Evolutionary conservation across 2,888 invertebrate species (phyloP).

Genomic region (Melanargia galathea): DNA sequence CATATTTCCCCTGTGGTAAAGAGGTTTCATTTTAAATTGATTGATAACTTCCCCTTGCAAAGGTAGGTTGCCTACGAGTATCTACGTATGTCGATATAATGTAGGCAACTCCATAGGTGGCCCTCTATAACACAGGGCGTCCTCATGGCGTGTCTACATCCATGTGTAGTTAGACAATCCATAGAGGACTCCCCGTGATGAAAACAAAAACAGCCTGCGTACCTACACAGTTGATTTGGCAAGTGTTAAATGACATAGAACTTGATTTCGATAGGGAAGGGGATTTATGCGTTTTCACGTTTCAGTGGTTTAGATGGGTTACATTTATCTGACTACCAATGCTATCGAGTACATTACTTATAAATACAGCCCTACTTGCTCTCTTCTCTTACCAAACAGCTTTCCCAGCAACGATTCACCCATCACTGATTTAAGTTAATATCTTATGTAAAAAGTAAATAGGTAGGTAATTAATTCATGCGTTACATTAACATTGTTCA

Average conservation of each 20-base stretch:
- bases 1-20: constrained; percentile 34
- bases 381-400: neutral
- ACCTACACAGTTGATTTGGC: constrained; percentile 32
- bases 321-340: neutral
- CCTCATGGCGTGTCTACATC: no score
- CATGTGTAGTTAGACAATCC: constrained; percentile 28
- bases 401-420: no score
- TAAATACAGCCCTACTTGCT: no score
- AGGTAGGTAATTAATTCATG: neutral
- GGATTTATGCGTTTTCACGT: constrained; percentile 13
- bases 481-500: neutral
- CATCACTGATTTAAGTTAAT: no score
- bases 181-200: constrained; percentile 46
- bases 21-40: constrained; percentile 49
- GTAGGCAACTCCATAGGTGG: no score
- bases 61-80: neutral
- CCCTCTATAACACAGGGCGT: no score
- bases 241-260: constrained; percentile 33
- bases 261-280: constrained; percentile 21
- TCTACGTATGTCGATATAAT: neutral
- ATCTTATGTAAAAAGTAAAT: no score
- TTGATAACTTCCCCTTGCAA: constrained; percentile 41
- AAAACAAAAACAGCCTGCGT: constrained; percentile 47
- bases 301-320: neutral
- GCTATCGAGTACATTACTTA: no score